These are phyloP conservation scores for Malurus cyaneus DNA, from an alignment of 2,113 vertebrate species.

Conservation along the genomic window DNA sequence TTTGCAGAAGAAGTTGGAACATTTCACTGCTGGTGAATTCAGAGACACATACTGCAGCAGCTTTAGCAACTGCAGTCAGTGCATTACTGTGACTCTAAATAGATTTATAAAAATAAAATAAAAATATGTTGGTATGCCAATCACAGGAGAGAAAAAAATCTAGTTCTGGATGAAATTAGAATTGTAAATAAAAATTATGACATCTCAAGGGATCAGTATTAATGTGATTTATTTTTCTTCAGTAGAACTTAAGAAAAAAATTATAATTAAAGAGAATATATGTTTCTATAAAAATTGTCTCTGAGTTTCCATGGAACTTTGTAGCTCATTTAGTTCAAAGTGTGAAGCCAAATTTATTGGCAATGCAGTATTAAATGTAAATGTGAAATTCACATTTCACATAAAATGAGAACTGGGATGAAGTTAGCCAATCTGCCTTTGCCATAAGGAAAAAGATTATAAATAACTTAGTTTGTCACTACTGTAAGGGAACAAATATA, in stretches of 20 bases:
- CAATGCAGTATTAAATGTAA: not conserved
- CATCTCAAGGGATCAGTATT: not conserved
- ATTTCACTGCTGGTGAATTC: conserved; percentile 38
- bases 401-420: not conserved
- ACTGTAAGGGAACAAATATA: not conserved
- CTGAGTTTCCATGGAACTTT: not conserved
- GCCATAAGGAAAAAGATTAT: not conserved
- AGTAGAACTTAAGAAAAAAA: not conserved
- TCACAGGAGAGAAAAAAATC: not conserved
- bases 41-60: conserved; percentile 30
- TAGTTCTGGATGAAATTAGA: not conserved
- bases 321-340: not conserved
- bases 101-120: conserved; percentile 57
- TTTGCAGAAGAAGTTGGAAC: not conserved
- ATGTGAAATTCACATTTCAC: not conserved
- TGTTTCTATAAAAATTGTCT: not conserved
- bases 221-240: not conserved
- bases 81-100: not conserved
- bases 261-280: not conserved
- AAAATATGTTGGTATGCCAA: not conserved
- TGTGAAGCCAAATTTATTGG: not conserved
- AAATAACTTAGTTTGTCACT: not conserved
- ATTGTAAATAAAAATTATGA: not conserved
- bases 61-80: not conserved
- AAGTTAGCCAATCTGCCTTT: not conserved